Base-by-base conservation (phyloP, 2,113 vertebrate species). In the Ceyx cyanopectus region DNA sequence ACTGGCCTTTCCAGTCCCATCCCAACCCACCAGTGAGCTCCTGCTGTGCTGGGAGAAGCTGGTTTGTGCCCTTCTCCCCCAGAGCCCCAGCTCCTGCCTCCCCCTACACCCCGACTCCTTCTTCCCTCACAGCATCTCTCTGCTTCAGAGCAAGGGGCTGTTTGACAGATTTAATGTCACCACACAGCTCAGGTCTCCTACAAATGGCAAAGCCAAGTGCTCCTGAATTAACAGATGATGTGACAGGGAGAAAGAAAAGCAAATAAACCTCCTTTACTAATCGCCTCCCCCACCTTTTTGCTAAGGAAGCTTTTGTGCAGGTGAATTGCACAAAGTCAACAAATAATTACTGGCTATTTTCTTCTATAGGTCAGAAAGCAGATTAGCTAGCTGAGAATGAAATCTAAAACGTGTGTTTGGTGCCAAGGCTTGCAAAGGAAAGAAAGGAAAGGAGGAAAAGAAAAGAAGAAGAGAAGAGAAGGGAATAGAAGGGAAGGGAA, bases 271-370 rank as follows among this genome's bases (percentile, higher is more conserved):
- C 81, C 60, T 51, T 57, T 65, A 26, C 50, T 87, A 62, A 91
- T 79, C 87, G 57, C 40, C 51, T 26, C 24, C 45, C 60, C 50
- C 23, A 29, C 32, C 57, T 81, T n/a, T 69, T 56, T 50, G 37
- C 48, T 9, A 61, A 68, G 62, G 69, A 79, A 79, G 70, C 2
- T 6, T 78, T 48, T 9, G 29, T 14, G 11, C 81, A 78, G 66
- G 6, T 19, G 70, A 67, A 70, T n/a, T 72, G 87, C 30, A 6
- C 41, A 15, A 79, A 69, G 79, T 50, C 86, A 95, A 90, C 69
- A 84, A 87, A 81, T 72, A 81, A 95, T 87, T 76, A 82, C 82
- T 67, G 73, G 70, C 53, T 90, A 57, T 77, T 89, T 87, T 63
- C 54, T 91, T 26, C 90, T 29, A 10, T 54, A 74, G 94, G 90